Percentiles rank a stretch among this genome's conserved stretches.
These are phyloP conservation scores for Automeris io DNA, from an alignment of 2,888 invertebrate genomes.

Conservation along the genomic window DNA sequence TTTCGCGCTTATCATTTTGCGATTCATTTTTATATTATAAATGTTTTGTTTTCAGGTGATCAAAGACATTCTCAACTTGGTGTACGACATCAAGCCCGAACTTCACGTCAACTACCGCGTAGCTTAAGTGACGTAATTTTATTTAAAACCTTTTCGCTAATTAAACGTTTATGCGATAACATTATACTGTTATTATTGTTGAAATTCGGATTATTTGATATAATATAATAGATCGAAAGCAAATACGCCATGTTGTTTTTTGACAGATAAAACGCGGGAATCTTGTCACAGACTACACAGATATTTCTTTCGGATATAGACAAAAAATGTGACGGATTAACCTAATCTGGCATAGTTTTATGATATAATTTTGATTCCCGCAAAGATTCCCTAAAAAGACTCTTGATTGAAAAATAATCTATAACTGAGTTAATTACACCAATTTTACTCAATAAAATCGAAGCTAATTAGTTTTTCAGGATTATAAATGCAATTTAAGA, in stretches of 20 bases:
- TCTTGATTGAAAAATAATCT: no score
- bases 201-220: constrained; percentile 8
- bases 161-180: constrained; percentile 5
- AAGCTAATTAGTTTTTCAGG: no score
- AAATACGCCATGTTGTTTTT: constrained; percentile 5
- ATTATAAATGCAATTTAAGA: no score
- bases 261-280: constrained; percentile 6
- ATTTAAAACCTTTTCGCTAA: constrained; percentile 8
- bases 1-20: no score
- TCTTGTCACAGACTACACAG: neutral
- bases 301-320: neutral
- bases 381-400: no score
- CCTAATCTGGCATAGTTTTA: no score
- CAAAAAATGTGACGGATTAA: neutral
- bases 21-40: neutral
- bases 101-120: constrained; percentile 91
- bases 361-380: no score
- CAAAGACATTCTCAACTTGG: constrained; percentile 86
- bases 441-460: no score
- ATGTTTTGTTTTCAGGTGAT: constrained; percentile 79
- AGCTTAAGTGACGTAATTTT: constrained; percentile 29
- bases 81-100: constrained; percentile 95
- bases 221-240: constrained; percentile 6
- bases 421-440: no score
- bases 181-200: constrained; percentile 7